phyloP scores from a whole-genome alignment of 2,888 invertebrate genomes.

The Meandrusa payeni region DNA sequence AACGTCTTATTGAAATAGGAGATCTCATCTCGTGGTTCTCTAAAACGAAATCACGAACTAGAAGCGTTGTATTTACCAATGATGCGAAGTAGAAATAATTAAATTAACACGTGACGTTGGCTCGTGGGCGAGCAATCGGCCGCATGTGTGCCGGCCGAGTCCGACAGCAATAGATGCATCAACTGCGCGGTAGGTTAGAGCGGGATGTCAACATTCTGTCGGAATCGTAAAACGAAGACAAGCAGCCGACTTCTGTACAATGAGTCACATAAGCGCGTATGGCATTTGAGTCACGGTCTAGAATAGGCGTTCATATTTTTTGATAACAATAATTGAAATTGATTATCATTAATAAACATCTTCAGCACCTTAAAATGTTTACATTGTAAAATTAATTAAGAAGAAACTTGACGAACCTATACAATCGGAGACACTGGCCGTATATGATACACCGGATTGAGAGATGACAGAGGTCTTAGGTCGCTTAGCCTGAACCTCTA shows the following conservation, averaged over 20 bases:
- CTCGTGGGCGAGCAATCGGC: constrained; percentile 48
- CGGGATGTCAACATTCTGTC: constrained; percentile 54
- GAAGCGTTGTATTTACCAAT: constrained; percentile 34
- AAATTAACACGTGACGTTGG: constrained; percentile 67
- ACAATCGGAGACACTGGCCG: no score
- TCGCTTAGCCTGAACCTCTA: no score
- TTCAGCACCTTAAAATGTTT: no score
- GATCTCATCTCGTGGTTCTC: constrained; percentile 24
- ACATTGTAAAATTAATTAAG: no score
- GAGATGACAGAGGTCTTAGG: no score
- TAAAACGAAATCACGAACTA: constrained; percentile 33
- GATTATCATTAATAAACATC: no score
- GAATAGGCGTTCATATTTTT: constrained; percentile 33
- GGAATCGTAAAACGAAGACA: constrained; percentile 46
- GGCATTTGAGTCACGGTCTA: constrained; percentile 35
- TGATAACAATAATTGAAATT: neutral
- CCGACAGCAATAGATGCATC: constrained; percentile 53
- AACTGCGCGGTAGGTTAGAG: constrained; percentile 41
- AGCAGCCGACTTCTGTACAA: constrained; percentile 53
- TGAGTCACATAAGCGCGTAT: constrained; percentile 53
- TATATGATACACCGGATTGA: no score
- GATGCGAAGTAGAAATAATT: constrained; percentile 52
- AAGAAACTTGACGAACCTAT: no score
- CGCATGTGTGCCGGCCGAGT: constrained; percentile 44
- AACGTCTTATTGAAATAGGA: constrained; percentile 8